Evolutionary conservation across 1,140 invertebrate genomes (phyloP).

Genomic region (Trigoniulus corallinus): DNA sequence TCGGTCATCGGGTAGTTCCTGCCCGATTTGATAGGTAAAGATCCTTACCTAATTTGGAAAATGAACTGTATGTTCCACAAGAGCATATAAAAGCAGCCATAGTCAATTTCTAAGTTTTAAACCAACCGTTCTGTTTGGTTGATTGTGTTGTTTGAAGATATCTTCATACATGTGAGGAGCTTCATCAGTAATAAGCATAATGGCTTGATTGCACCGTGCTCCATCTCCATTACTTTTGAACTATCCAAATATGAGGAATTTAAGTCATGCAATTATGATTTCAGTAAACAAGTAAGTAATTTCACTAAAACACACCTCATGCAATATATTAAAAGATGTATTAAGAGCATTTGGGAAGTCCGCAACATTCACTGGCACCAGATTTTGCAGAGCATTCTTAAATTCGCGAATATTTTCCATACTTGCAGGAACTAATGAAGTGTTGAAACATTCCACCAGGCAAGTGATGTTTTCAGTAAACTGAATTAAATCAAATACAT

Average conservation of each 20-base stretch:
- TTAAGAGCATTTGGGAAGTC: slow-evolving; percentile 84
- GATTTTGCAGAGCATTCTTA: slow-evolving; percentile 11
- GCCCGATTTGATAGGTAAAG: slow-evolving; percentile 93
- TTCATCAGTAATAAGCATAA: slow-evolving; percentile 97
- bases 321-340: slow-evolving; percentile 76
- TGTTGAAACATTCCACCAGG: slow-evolving; percentile 62
- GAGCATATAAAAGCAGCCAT: slow-evolving; percentile 1
- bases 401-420: slow-evolving; percentile 31
- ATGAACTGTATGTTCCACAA: neutral
- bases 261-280: too few species aligned
- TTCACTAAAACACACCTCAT: too few species aligned
- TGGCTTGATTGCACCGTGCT: slow-evolving; percentile 87
- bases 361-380: slow-evolving; percentile 71
- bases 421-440: slow-evolving; percentile 46
- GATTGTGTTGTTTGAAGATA: slow-evolving; percentile 78
- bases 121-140: slow-evolving; percentile 41
- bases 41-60: slow-evolving; percentile 75
- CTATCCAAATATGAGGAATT: neutral
- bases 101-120: slow-evolving; percentile 15
- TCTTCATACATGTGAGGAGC: slow-evolving; percentile 84
- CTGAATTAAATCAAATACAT: too few species aligned
- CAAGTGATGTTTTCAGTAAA: slow-evolving; percentile 26
- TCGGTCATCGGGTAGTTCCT: slow-evolving; percentile 76
- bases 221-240: slow-evolving; percentile 31
- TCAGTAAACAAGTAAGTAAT: slow-evolving; percentile 18